phyloP scores from a whole-genome alignment of 2,113 vertebrate genomes.

The Nicator chloris region DNA sequence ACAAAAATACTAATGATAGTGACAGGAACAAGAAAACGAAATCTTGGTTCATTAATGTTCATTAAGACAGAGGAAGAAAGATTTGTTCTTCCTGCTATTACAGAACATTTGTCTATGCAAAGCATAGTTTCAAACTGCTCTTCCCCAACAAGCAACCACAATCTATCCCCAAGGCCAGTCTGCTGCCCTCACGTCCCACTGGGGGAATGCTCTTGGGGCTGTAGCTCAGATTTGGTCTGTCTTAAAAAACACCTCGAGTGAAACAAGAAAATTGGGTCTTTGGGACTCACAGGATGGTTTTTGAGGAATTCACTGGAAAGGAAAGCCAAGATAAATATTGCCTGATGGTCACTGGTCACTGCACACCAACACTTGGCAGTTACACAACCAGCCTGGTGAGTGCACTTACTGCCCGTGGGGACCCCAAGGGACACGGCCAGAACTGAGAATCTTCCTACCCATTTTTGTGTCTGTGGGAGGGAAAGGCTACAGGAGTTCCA shows the following conservation, averaged over 20 bases:
- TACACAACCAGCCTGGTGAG: background rate
- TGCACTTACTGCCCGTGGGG: no score
- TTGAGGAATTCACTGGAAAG: background rate
- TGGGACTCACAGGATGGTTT: background rate
- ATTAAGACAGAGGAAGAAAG: background rate
- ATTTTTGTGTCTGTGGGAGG: background rate
- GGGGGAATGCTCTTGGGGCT: background rate
- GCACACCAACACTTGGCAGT: background rate
- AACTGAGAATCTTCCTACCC: fast-evolving
- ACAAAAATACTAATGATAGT: background rate
- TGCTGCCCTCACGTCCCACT: background rate
- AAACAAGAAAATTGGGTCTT: background rate
- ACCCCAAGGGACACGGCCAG: background rate
- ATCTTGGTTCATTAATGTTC: background rate
- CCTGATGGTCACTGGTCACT: background rate
- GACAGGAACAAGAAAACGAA: background rate
- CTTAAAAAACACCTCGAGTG: background rate
- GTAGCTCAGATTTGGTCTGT: background rate
- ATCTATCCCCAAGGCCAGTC: background rate
- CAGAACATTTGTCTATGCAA: background rate
- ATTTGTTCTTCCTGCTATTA: background rate
- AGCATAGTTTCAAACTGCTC: background rate
- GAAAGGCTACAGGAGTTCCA: background rate
- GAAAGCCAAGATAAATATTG: background rate
- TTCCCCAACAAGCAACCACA: background rate